Percentiles rank a stretch among this genome's conserved stretches.
Evolutionary conservation across 1,140 invertebrate species (phyloP).

Genomic region (Aphis craccivora): DNA sequence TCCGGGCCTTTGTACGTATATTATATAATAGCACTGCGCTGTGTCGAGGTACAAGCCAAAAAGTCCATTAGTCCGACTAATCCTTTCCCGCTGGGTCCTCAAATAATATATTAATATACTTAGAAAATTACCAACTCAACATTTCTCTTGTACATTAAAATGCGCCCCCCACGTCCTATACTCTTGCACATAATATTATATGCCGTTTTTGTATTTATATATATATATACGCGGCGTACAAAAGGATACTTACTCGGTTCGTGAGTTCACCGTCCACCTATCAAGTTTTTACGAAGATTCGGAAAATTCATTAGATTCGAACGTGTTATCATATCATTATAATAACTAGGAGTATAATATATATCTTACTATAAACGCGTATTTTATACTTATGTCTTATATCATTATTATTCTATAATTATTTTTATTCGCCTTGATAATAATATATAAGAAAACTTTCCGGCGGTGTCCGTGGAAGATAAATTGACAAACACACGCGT

Average conservation of each 20-base stretch:
- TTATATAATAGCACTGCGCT: background rate
- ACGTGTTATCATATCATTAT: background rate
- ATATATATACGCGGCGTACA: background rate
- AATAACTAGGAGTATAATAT: background rate
- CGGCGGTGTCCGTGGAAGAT: background rate
- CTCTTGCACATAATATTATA: background rate
- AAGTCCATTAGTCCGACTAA: conserved; percentile 48
- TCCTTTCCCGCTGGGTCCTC: conserved; percentile 35
- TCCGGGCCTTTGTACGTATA: background rate
- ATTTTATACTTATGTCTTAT: background rate
- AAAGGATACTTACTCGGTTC: background rate
- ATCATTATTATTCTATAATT: background rate
- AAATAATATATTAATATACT: conserved; percentile 46
- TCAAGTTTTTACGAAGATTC: background rate
- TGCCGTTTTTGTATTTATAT: background rate
- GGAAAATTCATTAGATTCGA: background rate
- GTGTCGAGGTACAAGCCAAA: background rate
- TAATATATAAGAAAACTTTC: background rate
- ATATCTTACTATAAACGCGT: background rate
- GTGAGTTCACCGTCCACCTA: background rate
- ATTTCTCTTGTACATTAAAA: background rate
- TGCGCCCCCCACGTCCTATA: background rate
- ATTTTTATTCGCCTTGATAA: background rate
- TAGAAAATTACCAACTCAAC: conserved; percentile 41
- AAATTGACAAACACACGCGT: background rate